Conservation (phyloP, 1,140 invertebrate species). For the Chironomus striatipennis region DNA sequence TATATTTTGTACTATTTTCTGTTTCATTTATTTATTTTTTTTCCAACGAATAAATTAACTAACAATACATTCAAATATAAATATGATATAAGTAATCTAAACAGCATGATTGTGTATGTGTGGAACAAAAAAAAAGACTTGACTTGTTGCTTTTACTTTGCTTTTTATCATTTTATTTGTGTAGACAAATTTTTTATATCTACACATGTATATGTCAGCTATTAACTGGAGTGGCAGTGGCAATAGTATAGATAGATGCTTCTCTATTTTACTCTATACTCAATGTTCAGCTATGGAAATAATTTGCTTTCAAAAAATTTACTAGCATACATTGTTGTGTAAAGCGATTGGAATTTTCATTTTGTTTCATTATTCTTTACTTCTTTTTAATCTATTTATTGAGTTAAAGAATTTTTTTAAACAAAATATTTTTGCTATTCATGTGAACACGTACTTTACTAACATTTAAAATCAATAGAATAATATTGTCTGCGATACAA, state of each 20-base stretch:
- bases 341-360: too few species aligned
- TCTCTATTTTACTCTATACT: too few species aligned
- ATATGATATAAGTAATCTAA: not conserved
- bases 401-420: too few species aligned
- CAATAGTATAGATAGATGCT: not conserved
- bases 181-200: not conserved
- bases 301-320: too few species aligned
- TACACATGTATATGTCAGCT: not conserved
- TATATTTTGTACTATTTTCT: not conserved
- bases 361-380: too few species aligned
- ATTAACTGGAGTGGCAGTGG: not conserved
- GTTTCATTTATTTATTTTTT: slow-evolving; percentile 21
- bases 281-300: too few species aligned
- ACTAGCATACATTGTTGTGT: too few species aligned
- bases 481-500: too few species aligned
- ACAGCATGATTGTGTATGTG: not conserved
- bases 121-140: not conserved
- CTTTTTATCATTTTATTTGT: not conserved
- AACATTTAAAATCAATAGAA: too few species aligned
- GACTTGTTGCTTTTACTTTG: not conserved
- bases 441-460: too few species aligned
- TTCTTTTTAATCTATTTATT: too few species aligned
- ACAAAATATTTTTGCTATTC: too few species aligned
- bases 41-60: slow-evolving; percentile 3
- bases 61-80: not conserved